A percentile compares a stretch with the other conserved stretches of the same genome.
phyloP scores from a whole-genome alignment of 2,797 vertebrate species.

The Eurystomus glaucurus region DNA sequence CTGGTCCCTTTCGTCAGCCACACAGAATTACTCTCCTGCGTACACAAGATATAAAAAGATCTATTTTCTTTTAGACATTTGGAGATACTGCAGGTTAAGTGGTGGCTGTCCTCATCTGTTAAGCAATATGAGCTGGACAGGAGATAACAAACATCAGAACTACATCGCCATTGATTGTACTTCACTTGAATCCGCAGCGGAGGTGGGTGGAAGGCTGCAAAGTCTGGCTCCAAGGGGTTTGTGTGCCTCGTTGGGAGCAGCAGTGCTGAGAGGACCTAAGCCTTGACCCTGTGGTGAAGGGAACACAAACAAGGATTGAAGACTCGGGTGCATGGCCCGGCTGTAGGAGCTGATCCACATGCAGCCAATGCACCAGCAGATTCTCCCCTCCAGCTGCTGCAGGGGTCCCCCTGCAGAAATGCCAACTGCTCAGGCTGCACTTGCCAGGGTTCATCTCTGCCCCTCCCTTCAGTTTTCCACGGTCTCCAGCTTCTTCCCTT shows the following conservation, averaged over 20 bases:
- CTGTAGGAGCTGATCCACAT: not conserved
- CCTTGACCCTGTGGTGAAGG: not conserved
- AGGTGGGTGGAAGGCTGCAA: not conserved
- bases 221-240: not conserved
- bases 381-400: not conserved
- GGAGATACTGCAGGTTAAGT: not conserved
- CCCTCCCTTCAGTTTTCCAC: not conserved
- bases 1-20: not conserved
- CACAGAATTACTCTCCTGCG: not conserved
- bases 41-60: not conserved
- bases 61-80: not conserved
- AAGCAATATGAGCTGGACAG: not conserved
- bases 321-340: not conserved
- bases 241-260: not conserved
- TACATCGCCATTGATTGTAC: not conserved
- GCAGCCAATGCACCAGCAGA: not conserved
- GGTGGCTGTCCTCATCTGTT: not conserved
- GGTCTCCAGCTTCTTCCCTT: not conserved
- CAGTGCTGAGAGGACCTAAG: not conserved
- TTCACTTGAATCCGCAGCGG: not conserved
- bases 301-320: rapidly evolving
- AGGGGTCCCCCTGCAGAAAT: not conserved
- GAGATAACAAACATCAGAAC: not conserved
- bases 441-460: not conserved
- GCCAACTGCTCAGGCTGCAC: not conserved